Conservation (phyloP, 2,888 invertebrate genomes). For the Acanthosoma haemorrhoidale region DNA sequence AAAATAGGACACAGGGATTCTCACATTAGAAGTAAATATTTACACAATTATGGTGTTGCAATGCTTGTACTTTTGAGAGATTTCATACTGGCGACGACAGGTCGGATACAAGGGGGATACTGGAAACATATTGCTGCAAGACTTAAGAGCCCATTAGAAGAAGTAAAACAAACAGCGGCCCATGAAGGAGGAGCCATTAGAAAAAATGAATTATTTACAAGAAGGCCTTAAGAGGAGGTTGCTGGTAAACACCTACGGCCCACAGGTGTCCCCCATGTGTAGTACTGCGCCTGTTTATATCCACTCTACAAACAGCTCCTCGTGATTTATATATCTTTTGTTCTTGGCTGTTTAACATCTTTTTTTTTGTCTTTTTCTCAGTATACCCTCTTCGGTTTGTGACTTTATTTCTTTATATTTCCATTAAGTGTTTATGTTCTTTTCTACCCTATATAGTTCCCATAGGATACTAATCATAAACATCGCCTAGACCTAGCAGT, state of each 20-base stretch:
- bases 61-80: no score
- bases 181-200: background rate
- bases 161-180: background rate
- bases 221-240: background rate
- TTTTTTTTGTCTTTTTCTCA: background rate
- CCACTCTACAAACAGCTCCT: background rate
- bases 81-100: no score
- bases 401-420: background rate
- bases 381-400: background rate
- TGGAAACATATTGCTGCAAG: background rate
- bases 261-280: slow-evolving; percentile 23
- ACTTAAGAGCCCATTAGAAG: background rate
- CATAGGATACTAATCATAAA: no score
- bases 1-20: no score
- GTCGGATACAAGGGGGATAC: no score
- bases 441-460: no score
- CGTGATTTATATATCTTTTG: slow-evolving; percentile 18
- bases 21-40: no score
- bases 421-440: no score
- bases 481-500: no score
- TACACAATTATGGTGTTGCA: no score
- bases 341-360: slow-evolving; percentile 7
- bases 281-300: background rate
- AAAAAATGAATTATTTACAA: slow-evolving; percentile 24
- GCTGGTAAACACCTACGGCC: slow-evolving; percentile 7